Conservation (phyloP, 2,113 vertebrate genomes). For the Epinephelus moara region DNA sequence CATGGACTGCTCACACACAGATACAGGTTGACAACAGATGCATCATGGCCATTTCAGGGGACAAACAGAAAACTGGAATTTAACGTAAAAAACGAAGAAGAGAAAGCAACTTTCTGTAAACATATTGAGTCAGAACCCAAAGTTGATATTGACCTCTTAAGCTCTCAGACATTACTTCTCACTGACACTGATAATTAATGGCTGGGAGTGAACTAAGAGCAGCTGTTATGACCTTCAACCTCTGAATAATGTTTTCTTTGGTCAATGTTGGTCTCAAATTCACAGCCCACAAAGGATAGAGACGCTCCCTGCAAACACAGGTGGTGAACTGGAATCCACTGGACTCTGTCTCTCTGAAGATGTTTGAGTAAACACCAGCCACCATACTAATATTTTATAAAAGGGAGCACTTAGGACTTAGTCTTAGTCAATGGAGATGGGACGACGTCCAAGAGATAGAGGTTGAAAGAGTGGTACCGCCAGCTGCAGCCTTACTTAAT, state of each 20-base stretch:
- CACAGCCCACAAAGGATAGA: conserved; percentile 19
- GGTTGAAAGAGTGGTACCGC: conserved; percentile 21
- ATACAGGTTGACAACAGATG: conserved; percentile 12
- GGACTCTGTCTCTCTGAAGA: conserved; percentile 8
- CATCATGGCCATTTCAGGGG: background rate
- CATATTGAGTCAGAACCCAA: background rate
- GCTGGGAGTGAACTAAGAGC: conserved; percentile 11
- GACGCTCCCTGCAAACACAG: conserved; percentile 48
- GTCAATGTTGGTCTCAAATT: conserved; percentile 32
- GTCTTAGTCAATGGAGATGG: background rate
- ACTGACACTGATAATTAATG: conserved; percentile 21
- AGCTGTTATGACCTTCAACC: conserved; percentile 30
- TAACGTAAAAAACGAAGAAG: background rate
- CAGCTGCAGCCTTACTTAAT: conserved; percentile 18
- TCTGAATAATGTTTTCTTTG: conserved; percentile 52
- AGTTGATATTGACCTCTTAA: background rate
- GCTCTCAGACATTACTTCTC: background rate
- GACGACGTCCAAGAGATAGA: conserved; percentile 19
- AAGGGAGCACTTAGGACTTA: background rate
- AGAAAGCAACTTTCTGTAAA: background rate
- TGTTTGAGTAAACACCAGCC: conserved; percentile 32
- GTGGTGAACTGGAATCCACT: conserved; percentile 39
- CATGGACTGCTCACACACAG: conserved; percentile 22
- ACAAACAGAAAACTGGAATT: background rate
- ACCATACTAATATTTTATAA: conserved; percentile 11